Percentiles rank a stretch among this genome's conserved stretches.
Evolutionary conservation across 2,797 vertebrate genomes (phyloP).

Genomic region (Silurus lanzhouensis): DNA sequence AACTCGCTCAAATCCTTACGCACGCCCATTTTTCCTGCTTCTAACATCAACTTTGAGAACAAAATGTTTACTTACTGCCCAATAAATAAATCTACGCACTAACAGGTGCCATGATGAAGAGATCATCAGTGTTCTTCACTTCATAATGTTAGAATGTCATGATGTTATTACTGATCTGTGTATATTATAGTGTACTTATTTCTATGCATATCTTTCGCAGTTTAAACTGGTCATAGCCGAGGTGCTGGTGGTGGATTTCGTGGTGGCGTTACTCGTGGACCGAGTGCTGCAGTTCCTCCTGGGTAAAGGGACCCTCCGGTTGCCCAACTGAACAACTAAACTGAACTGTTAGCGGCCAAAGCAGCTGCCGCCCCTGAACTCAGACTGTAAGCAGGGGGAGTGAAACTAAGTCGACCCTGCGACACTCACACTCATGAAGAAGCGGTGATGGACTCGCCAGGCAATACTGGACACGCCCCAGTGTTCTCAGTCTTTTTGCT

Average conservation of each 20-base stretch:
- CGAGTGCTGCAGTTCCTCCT: constrained; percentile 88
- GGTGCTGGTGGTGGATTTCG: constrained; percentile 89
- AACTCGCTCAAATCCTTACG: no score
- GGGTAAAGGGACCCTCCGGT: constrained; percentile 88
- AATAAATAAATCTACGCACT: no score
- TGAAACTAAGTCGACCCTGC: constrained; percentile 55
- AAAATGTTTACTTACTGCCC: no score
- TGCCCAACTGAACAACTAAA: constrained; percentile 85
- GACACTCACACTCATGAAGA: constrained; percentile 53
- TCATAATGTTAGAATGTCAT: no score
- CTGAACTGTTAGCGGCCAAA: constrained; percentile 66
- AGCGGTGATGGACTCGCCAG: constrained; percentile 60
- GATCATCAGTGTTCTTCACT: no score
- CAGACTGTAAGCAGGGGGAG: constrained; percentile 70
- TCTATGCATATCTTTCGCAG: constrained; percentile 64
- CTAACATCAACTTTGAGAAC: no score
- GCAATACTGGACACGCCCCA: constrained; percentile 67
- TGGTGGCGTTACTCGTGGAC: constrained; percentile 83
- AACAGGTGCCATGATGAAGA: no score
- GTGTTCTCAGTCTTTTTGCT: constrained; percentile 56
- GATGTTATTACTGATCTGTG: no score
- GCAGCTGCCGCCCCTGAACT: constrained; percentile 68
- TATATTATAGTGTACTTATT: no score
- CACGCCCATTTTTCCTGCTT: no score
- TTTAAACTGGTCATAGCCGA: constrained; percentile 91